phyloP scores from a whole-genome alignment of 2,888 invertebrate genomes.

The Sesia apiformis region DNA sequence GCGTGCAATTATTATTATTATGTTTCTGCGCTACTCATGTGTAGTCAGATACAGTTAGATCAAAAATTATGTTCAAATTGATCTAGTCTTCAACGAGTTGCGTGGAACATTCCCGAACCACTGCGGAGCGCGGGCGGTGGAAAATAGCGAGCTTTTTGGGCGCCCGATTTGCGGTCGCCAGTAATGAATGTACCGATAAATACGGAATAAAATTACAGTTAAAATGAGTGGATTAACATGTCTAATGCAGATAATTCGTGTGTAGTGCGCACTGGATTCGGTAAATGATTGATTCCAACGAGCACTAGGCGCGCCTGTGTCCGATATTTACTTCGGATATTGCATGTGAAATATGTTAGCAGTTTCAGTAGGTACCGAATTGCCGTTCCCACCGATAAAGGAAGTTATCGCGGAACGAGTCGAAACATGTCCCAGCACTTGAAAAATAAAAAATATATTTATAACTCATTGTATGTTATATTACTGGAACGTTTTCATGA shows the following conservation, averaged over 20 bases:
- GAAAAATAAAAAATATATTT: neutral
- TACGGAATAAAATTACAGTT: constrained; percentile 75
- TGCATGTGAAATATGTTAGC: neutral
- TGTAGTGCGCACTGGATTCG: constrained; percentile 53
- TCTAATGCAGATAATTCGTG: constrained; percentile 73
- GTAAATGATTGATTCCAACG: constrained; percentile 57
- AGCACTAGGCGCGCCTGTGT: neutral
- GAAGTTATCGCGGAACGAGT: constrained; percentile 11
- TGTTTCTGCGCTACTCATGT: neutral
- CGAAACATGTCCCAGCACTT: constrained; percentile 15
- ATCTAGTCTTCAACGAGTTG: neutral
- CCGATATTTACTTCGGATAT: neutral
- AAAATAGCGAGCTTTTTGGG: constrained; percentile 72
- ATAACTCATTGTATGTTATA: neutral
- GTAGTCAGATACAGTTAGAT: neutral
- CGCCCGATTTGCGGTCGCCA: constrained; percentile 67
- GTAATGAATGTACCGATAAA: constrained; percentile 75
- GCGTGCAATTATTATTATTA: too few relatives aligned
- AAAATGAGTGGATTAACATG: constrained; percentile 75
- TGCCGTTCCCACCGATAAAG: constrained; percentile 19
- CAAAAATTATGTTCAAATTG: constrained; percentile 1
- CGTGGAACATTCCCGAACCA: constrained; percentile 7
- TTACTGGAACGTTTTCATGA: constrained; percentile 6
- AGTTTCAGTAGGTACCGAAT: neutral
- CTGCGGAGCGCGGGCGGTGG: constrained; percentile 27